A percentile compares a stretch with the other conserved stretches of the same genome.
These are phyloP conservation scores for Shinisaurus crocodilurus DNA, from an alignment of 2,113 vertebrate species.

Conservation along the genomic window DNA sequence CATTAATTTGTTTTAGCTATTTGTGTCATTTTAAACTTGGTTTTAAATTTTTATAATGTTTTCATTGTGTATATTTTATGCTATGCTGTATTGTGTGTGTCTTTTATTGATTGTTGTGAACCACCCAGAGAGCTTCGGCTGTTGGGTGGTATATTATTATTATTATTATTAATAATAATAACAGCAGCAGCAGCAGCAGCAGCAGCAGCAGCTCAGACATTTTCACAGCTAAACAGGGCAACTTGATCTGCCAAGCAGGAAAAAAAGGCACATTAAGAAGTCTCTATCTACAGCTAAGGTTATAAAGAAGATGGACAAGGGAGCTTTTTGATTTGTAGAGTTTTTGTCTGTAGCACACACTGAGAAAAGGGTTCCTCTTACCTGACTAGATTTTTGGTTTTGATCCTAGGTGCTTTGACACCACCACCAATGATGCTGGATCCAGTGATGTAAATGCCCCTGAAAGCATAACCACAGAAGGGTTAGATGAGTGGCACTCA, in stretches of 20 bases:
- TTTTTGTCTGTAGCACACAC: neutral
- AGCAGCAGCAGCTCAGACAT: no score
- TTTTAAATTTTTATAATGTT: no score
- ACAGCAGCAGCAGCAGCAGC: no score
- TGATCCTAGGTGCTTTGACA: slow-evolving; percentile 97
- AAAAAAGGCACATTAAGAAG: neutral
- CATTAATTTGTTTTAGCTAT: no score
- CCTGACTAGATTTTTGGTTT: slow-evolving; percentile 99
- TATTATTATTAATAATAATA: no score
- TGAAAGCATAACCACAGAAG: slow-evolving; percentile 63
- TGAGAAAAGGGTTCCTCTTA: slow-evolving; percentile 60
- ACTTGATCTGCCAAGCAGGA: neutral
- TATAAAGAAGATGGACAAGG: neutral
- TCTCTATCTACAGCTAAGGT: neutral
- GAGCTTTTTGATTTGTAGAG: neutral
- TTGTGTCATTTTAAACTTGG: no score
- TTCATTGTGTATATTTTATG: no score
- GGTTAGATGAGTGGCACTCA: neutral
- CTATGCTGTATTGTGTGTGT: no score
- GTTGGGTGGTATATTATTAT: no score
- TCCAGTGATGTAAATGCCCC: slow-evolving; percentile 98
- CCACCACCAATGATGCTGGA: slow-evolving; percentile 98
- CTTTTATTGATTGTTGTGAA: no score
- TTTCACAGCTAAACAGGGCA: neutral
- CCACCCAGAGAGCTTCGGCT: no score